Evolutionary conservation across 2,888 invertebrate species (phyloP), one percentile per base, ranked within the genome.

Genomic region (Aplocera efformata): DNA sequence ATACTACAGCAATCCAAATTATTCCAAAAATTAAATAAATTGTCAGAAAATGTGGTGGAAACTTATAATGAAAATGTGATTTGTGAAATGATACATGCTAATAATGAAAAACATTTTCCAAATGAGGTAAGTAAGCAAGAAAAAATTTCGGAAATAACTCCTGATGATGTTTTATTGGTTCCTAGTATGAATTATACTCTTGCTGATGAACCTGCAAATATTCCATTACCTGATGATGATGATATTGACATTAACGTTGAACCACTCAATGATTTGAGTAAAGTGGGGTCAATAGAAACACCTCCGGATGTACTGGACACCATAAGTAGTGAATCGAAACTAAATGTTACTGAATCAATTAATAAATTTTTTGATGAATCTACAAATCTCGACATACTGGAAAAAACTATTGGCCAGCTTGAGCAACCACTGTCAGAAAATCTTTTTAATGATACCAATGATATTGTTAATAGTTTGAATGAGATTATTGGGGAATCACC

Each of bases 191-290:
- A 17, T 17, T 2, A 3, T 3, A 5, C 13, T 10, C 9, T 23
- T 23, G 7, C 32, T 23, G 26, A 42, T 37, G 25, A 33, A 30
- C 32, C 41, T 31, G 37, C 17, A 7, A 32, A 47, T 11, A 32
- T 41, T 28, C 35, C 38, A 36, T 28, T 40, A 40, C 27, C 42
- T n/a, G 30, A 42, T 35, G 30, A 41, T 35, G 69, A 73, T 65
- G 76, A 75, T 42, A 68, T 74, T 56, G 68, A 74, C 28, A 35
- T 64, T 44, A 71, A 72, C 7, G 57, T 58, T 42, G 60, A 57
- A 32, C 8, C 6, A 22, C 25, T 32, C n/a, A 23, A 17, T 13
- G 13, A 22, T 13, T 10, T 20, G 9, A 22, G 10, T 30, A 25
- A 20, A 23, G 10, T 26, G 6, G 27, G 39, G 33, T 39, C 6